Percentiles rank a stretch among this genome's conserved stretches.
Conservation (phyloP, 2,797 vertebrate species). For the Hirundo rustica region DNA sequence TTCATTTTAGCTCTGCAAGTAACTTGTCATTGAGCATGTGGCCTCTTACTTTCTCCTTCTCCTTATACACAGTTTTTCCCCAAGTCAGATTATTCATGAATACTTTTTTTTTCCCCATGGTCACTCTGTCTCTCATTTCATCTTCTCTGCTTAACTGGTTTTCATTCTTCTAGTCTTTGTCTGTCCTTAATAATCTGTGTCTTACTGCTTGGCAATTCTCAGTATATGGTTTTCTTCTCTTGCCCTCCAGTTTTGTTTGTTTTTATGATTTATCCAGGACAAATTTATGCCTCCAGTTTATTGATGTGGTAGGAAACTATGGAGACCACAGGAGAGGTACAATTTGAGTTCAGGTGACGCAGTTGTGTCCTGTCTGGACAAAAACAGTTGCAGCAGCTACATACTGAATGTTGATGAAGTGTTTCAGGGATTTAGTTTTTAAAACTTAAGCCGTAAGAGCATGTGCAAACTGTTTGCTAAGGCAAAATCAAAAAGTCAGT, state of each 20-base stretch:
- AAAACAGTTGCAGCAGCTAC: not conserved
- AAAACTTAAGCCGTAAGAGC: not conserved
- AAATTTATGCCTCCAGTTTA: not conserved
- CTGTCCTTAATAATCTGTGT: not conserved
- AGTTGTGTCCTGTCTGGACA: not conserved
- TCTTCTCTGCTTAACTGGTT: not conserved
- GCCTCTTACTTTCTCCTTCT: not conserved
- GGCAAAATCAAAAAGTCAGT: not conserved
- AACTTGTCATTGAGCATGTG: not conserved
- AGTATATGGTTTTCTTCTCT: not conserved
- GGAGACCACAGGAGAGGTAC: not conserved
- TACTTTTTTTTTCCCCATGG: fast-evolving
- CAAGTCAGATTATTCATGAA: not conserved
- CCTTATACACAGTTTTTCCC: not conserved
- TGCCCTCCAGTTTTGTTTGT: not conserved
- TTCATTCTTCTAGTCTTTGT: not conserved
- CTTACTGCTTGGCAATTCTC: not conserved
- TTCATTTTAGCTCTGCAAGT: not conserved
- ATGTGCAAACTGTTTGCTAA: not conserved
- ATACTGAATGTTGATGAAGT: not conserved
- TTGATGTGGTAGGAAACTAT: not conserved
- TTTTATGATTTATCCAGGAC: not conserved
- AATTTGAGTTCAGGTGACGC: not conserved
- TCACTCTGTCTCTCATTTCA: not conserved
- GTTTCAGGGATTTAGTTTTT: not conserved